phyloP scores from a whole-genome alignment of 92 coral and sea anemone genomes.

The Porites divaricata region DNA sequence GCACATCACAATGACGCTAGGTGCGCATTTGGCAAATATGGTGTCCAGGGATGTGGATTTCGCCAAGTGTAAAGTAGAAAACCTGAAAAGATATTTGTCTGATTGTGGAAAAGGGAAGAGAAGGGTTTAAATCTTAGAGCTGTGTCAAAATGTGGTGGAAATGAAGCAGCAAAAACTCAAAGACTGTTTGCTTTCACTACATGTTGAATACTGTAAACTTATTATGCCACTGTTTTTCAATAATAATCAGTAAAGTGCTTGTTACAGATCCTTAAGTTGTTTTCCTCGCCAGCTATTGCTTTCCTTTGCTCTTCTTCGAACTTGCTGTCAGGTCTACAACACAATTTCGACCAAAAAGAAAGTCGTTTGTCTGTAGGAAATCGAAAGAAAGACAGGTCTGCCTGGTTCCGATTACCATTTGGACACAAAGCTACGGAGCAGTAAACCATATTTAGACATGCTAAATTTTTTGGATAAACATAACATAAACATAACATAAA shows the following conservation, averaged over 20 bases:
- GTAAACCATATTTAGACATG: background rate
- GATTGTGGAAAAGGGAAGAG: conserved; percentile 28
- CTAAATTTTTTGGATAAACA: background rate
- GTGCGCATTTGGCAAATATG: conserved; percentile 30
- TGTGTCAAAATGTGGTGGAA: conserved; percentile 26
- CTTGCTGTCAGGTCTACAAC: conserved; percentile 18
- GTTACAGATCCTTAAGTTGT: background rate
- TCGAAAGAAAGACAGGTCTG: conserved; percentile 18
- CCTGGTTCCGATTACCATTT: background rate
- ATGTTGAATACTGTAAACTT: too few species aligned
- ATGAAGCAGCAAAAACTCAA: conserved; percentile 41
- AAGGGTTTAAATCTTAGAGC: conserved; percentile 22
- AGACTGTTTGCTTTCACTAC: too few species aligned
- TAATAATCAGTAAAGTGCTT: background rate
- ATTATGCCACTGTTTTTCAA: conserved; percentile 5
- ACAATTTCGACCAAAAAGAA: conserved; percentile 7
- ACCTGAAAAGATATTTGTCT: conserved; percentile 28
- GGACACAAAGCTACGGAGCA: conserved; percentile 5
- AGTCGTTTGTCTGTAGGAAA: conserved; percentile 13
- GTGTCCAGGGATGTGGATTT: conserved; percentile 17
- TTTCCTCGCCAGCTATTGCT: conserved; percentile 17
- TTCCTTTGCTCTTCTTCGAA: conserved; percentile 18
- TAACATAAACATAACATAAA: too few species aligned
- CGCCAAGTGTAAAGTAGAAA: conserved; percentile 24
- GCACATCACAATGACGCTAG: conserved; percentile 25